Conservation (phyloP, 53 echinoderm and acorn worm genomes). For the Stichopus horrens region DNA sequence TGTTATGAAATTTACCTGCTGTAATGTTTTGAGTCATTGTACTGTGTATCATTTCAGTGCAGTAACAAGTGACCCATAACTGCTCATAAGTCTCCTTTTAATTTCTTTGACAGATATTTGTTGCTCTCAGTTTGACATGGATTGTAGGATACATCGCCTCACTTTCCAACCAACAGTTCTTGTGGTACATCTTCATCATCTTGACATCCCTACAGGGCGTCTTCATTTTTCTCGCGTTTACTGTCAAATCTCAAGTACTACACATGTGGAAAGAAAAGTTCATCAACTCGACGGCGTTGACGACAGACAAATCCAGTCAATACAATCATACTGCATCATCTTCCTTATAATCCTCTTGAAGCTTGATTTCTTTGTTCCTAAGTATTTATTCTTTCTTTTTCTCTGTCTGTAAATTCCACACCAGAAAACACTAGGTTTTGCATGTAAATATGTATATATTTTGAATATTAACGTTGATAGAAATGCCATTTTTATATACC, state of each 20-base stretch:
- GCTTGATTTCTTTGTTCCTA: no score
- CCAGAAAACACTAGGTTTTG: no score
- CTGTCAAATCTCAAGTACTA: slow-evolving; percentile 43
- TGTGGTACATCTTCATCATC: slow-evolving; percentile 58
- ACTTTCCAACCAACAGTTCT: slow-evolving; percentile 36
- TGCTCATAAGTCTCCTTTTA: neutral
- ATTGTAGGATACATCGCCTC: slow-evolving; percentile 57
- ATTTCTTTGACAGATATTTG: slow-evolving; percentile 40
- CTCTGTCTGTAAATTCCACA: no score
- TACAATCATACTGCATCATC: neutral
- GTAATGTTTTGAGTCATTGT: neutral
- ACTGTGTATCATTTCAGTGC: neutral
- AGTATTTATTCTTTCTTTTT: no score
- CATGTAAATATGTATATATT: no score
- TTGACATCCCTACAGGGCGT: slow-evolving; percentile 58
- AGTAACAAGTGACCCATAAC: neutral
- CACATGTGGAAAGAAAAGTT: slow-evolving; percentile 43
- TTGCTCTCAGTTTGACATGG: slow-evolving; percentile 61
- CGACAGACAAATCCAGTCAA: neutral
- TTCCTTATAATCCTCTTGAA: neutral
- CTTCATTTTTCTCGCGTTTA: slow-evolving; percentile 52
- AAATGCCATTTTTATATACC: no score
- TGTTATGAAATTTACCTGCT: no score
- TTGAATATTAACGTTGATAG: no score
- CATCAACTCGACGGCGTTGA: neutral